Base-by-base conservation (phyloP, 2,113 vertebrate species). In the Pterocles orientalis region DNA sequence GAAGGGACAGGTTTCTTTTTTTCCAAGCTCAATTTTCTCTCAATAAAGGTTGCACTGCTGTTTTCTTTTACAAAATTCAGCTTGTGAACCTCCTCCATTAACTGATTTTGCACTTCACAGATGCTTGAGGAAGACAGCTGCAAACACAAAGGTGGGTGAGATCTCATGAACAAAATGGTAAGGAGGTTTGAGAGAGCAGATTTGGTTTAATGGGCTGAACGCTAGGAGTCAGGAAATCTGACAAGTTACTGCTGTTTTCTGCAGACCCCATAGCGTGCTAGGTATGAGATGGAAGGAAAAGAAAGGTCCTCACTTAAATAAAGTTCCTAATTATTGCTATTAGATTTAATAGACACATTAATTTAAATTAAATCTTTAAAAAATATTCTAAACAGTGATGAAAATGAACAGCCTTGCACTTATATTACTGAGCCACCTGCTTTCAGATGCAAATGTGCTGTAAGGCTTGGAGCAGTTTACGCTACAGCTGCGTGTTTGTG, bases 1-100 rank as follows among this genome's bases (percentile, higher is more conserved):
- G 75, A 87, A 82, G 96, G 96, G 62, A 82, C 54, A 48, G 94
- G 73, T 96, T 98, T 99, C 97, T 98, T 99, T 97, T 98, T 99
- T 96, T 99, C 99, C 91, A 99, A 98, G 97, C 99, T 99, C 96
- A 99, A 97, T 97, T 99, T 99, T 80, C 98, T 98, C 94, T 99
- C 99, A 96, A 99, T 99, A 96, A 99, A 99, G 18, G 98, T 98
- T 64, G 82, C 73, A 72, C 85, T 95, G 77, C 92, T 96, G 65
- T 98, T 99, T 47, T 99, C 99, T 92, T 98, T 99, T 62, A 99
- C 98, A 95, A 99, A 99, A 54, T 95, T 97, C 95, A 99, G 96
- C 95, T 98, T 99, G 72, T 99, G 98, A 95, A 99, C 93, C 88
- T 99, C 98, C 68, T 99, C 99, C 95, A 99, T 98, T 88, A 99